Conservation (phyloP, 1,140 invertebrate genomes). For the Oryctes rhinoceros region DNA sequence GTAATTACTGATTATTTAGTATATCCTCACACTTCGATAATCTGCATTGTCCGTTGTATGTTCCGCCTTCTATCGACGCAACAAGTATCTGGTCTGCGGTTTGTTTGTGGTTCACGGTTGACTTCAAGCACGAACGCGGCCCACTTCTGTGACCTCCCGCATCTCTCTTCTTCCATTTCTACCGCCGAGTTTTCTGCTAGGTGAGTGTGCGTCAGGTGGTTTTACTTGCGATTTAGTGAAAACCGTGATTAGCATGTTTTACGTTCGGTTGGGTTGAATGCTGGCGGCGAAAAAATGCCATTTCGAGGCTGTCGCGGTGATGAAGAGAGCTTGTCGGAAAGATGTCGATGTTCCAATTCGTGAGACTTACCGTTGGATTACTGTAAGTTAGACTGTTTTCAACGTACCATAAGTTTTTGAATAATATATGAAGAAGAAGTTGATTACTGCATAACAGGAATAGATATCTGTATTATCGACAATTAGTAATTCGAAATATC, state of each 20-base stretch:
- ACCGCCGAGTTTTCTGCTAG: not conserved
- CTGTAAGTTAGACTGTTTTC: not conserved
- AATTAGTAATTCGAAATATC: not conserved
- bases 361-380: not conserved
- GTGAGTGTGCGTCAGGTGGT: not conserved
- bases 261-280: not conserved
- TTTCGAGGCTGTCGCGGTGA: not conserved
- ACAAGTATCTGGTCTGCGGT: not conserved
- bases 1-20: too few relatives aligned
- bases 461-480: not conserved
- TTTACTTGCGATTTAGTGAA: not conserved
- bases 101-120: not conserved
- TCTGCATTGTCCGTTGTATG: too few relatives aligned
- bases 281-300: not conserved
- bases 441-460: not conserved
- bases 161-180: not conserved
- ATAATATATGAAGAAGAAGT: not conserved
- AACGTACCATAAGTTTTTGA: not conserved
- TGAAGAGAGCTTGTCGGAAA: not conserved
- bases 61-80: too few relatives aligned
- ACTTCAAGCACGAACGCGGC: not conserved
- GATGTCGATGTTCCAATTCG: conserved; percentile 1
- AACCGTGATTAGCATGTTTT: not conserved
- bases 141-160: not conserved
- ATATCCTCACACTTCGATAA: too few relatives aligned